Evolutionary conservation across 2,888 invertebrate species (phyloP).

Genomic region (Metalampra italica): DNA sequence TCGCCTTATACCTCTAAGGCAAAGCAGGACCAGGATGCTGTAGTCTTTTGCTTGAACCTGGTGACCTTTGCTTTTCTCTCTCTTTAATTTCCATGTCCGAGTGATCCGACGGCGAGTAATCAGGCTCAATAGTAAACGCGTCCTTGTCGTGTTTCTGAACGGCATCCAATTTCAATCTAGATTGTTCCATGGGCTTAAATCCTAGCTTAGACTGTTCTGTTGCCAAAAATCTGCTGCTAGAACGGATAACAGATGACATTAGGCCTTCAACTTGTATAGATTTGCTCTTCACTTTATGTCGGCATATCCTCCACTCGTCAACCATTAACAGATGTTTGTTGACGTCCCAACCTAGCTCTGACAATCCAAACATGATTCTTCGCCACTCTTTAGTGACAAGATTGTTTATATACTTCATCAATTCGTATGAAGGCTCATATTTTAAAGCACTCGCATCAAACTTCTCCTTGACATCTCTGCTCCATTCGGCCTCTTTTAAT

Average conservation of each 20-base stretch:
- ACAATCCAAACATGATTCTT: slow-evolving; percentile 15
- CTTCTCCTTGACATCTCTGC: slow-evolving; percentile 18
- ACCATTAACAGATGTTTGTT: slow-evolving; percentile 8
- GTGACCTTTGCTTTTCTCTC: too few species aligned
- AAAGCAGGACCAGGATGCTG: too few species aligned
- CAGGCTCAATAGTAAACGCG: not conserved
- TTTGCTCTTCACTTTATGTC: not conserved
- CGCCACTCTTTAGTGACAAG: slow-evolving; percentile 73
- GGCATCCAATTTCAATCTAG: not conserved
- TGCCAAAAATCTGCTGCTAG: not conserved
- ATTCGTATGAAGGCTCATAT: slow-evolving; percentile 47
- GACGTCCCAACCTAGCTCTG: slow-evolving; percentile 10
- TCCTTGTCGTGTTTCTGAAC: not conserved
- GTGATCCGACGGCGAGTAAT: not conserved
- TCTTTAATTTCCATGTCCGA: too few species aligned
- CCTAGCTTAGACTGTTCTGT: not conserved
- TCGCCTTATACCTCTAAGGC: too few species aligned
- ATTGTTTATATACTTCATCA: slow-evolving; percentile 62
- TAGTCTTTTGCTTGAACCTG: too few species aligned
- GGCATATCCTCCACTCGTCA: slow-evolving; percentile 6
- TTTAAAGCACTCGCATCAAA: slow-evolving; percentile 18
- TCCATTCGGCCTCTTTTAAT: slow-evolving; percentile 45
- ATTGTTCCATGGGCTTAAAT: not conserved
- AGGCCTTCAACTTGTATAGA: not conserved
- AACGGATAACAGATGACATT: not conserved